These are phyloP conservation scores for Alligator mississippiensis DNA, from an alignment of 2,113 vertebrate species.

Conservation along the genomic window DNA sequence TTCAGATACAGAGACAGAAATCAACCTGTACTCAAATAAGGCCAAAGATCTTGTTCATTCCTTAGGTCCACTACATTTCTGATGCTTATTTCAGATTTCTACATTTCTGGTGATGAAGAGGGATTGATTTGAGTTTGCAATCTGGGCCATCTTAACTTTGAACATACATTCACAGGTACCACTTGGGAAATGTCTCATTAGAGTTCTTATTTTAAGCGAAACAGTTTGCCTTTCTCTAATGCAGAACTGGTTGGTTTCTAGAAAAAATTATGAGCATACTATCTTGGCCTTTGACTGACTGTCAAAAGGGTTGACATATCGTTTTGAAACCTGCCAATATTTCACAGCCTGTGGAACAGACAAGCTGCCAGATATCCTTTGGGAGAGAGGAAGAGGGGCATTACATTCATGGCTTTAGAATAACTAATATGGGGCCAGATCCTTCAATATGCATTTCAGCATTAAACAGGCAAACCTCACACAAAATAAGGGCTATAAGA, in stretches of 20 bases:
- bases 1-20: neutral
- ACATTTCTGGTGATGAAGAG: neutral
- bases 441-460: neutral
- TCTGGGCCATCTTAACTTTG: fast-evolving
- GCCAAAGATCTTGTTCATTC: neutral
- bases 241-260: neutral
- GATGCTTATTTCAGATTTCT: neutral
- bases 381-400: neutral
- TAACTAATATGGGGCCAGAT: neutral
- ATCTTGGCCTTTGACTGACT: conserved; percentile 2
- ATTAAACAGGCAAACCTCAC: neutral
- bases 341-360: conserved; percentile 37
- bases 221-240: neutral
- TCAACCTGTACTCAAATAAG: neutral
- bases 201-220: neutral
- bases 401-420: neutral
- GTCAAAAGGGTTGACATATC: conserved; percentile 20
- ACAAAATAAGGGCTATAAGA: neutral
- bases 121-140: neutral
- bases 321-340: conserved; percentile 53
- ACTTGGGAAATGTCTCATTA: neutral
- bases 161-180: neutral
- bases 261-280: neutral
- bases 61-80: neutral
- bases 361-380: conserved; percentile 39